Base-by-base conservation (phyloP, 2,888 invertebrate species). In the Griposia aprilina region DNA sequence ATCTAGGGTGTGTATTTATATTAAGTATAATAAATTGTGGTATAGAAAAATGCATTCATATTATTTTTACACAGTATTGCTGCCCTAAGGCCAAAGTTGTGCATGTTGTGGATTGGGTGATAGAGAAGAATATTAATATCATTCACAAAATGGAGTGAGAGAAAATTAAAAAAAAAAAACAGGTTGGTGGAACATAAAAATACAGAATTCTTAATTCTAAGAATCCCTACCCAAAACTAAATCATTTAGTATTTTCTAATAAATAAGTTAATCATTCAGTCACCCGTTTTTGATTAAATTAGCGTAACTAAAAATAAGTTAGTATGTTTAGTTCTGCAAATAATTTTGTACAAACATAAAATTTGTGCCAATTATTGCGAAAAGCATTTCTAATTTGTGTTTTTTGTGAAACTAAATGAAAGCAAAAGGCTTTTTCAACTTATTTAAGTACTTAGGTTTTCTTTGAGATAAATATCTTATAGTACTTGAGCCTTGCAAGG, bases 361-460 rank as follows among this genome's bases (percentile, higher is more conserved):
- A 79, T 62, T 11, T 63, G 80, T 86, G 89, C 88, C 80, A 87
- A 84, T 89, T 67, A 76, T 76, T 74, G 80, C 76, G 45, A 52
- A 0, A 90, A 90, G 90, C 87, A 41, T 70, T 74, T 23, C 71
- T 78, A 87, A 63, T 78, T 73, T 67, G 81, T 74, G 78, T 74
- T n/a, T n/a, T n/a, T 62, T 36, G 76, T 80, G 78, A 60, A 70
- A 75, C 78, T 70, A 76, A 74, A 76, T 84, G 87, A 74, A 69
- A 70, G 78, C 83, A 59, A 69, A 82, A 59, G 50, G 45, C 74
- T 70, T 68, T 41, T 45, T 20, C 0, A 26, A 41, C 15, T 41
- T 20, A 30, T 23, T 7, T 4, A 36, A 55, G 36, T 60, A 17
- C 11, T 69, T 4, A 50, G 20, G 0, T 55, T 50, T 41, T 50